Percentiles rank a stretch among this genome's conserved stretches.
phyloP scores from a whole-genome alignment of 2,888 invertebrate species.

The Agrochola lota region DNA sequence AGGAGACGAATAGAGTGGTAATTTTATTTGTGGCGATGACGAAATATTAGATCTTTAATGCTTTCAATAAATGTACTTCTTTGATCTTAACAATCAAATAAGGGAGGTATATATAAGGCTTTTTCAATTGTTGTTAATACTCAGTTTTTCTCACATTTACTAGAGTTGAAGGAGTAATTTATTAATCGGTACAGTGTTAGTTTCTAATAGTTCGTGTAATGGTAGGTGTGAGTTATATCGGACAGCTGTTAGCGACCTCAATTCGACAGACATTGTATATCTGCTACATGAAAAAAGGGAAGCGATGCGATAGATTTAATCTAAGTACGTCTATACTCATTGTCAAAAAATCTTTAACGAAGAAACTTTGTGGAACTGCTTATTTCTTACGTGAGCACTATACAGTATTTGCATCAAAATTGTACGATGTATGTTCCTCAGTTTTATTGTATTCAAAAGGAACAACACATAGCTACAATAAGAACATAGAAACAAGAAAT shows the following conservation, averaged over 20 bases:
- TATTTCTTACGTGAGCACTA: background rate
- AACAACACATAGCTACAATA: too few relatives aligned
- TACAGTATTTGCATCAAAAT: too few relatives aligned
- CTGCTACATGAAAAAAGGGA: too few relatives aligned
- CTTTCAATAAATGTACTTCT: background rate
- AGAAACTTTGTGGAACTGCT: too few relatives aligned
- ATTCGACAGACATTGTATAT: conserved; percentile 14
- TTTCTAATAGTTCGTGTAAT: background rate
- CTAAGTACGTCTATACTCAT: background rate
- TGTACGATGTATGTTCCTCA: too few relatives aligned
- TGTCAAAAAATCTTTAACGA: background rate
- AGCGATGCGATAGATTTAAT: background rate
- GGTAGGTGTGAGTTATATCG: conserved; percentile 8
- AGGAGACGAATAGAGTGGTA: background rate
- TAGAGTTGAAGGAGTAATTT: background rate
- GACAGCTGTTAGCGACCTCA: conserved; percentile 23
- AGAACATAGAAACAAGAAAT: too few relatives aligned
- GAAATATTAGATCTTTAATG: background rate
- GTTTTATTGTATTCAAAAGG: too few relatives aligned
- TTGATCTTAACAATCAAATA: background rate
- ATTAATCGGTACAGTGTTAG: background rate
- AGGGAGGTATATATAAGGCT: background rate
- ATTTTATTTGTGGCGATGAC: conserved; percentile 1
- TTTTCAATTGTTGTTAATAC: background rate
- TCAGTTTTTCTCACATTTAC: too few relatives aligned